These are phyloP conservation scores for Drosophila silvestris DNA, from an alignment of 2,888 invertebrate species.

Conservation along the genomic window DNA sequence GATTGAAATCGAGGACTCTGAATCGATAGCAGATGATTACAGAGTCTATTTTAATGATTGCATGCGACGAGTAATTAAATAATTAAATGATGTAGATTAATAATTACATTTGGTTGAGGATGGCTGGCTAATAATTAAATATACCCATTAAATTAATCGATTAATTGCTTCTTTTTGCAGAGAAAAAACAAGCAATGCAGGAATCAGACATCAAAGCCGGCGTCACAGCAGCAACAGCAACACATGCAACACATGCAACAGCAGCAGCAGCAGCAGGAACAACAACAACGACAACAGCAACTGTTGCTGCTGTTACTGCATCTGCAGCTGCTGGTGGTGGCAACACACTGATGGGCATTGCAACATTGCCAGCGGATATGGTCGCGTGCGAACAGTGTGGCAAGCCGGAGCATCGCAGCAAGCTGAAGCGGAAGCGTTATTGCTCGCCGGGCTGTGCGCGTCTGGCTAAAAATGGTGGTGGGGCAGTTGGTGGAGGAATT, in stretches of 20 bases:
- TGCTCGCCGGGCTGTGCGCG: slow-evolving; percentile 90
- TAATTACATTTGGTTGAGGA: too few species aligned
- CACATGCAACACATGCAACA: slow-evolving; percentile 2
- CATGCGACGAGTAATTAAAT: too few species aligned
- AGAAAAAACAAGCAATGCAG: slow-evolving; percentile 82
- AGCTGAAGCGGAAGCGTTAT: slow-evolving; percentile 91
- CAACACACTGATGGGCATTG: slow-evolving; percentile 20
- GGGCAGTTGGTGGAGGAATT: background rate
- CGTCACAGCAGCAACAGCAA: slow-evolving; percentile 3
- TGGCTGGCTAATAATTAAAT: background rate
- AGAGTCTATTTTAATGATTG: too few species aligned
- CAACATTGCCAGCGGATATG: slow-evolving; percentile 76
- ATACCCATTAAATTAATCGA: background rate
- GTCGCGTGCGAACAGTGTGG: slow-evolving; percentile 90
- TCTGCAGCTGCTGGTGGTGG: background rate
- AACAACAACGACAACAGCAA: slow-evolving; percentile 20
- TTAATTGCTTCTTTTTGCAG: slow-evolving; percentile 57
- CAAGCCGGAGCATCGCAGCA: slow-evolving; percentile 88
- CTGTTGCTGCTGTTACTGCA: background rate
- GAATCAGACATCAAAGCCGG: slow-evolving; percentile 68
- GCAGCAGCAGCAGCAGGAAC: slow-evolving; percentile 13
- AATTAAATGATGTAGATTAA: too few species aligned
- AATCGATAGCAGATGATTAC: too few species aligned
- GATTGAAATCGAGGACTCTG: too few species aligned
- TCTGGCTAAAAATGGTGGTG: slow-evolving; percentile 67